A percentile compares a stretch with the other conserved stretches of the same genome.
Conservation (phyloP, 2,888 invertebrate genomes). For the Toxonevra muliebris region DNA sequence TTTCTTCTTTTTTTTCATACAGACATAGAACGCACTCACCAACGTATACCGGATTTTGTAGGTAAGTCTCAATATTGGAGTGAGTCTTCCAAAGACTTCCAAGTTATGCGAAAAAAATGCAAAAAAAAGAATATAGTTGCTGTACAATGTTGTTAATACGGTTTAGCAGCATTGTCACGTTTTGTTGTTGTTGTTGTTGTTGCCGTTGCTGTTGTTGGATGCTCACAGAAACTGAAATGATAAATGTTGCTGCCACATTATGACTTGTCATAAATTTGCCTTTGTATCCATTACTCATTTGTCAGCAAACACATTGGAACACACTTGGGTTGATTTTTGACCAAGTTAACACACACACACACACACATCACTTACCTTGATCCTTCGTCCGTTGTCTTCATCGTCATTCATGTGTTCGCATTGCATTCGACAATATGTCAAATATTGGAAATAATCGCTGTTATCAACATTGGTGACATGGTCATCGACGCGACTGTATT, state of each 20-base stretch:
- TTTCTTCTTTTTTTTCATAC: neutral
- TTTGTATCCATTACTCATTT: slow-evolving; percentile 57
- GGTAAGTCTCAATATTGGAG: too few relatives aligned
- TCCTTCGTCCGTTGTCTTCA: neutral
- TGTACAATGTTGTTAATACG: neutral
- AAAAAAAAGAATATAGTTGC: neutral
- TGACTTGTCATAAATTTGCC: slow-evolving; percentile 64
- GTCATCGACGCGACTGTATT: neutral
- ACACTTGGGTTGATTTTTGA: neutral
- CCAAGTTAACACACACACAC: slow-evolving; percentile 9
- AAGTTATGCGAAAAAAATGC: neutral
- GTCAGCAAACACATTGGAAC: slow-evolving; percentile 37
- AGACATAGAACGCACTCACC: too few relatives aligned
- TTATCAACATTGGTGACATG: slow-evolving; percentile 57
- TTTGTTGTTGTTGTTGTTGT: neutral
- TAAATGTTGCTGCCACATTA: slow-evolving; percentile 49
- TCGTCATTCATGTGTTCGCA: neutral
- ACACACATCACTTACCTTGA: neutral
- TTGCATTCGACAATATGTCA: slow-evolving; percentile 55
- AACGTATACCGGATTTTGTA: too few relatives aligned
- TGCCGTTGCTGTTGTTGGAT: neutral
- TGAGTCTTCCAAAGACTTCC: too few relatives aligned
- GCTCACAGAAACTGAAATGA: slow-evolving; percentile 32
- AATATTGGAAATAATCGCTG: slow-evolving; percentile 58
- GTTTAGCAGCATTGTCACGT: neutral